Conservation (phyloP, 2,888 invertebrate species). For the Mesorhabditis spiculigera region DNA sequence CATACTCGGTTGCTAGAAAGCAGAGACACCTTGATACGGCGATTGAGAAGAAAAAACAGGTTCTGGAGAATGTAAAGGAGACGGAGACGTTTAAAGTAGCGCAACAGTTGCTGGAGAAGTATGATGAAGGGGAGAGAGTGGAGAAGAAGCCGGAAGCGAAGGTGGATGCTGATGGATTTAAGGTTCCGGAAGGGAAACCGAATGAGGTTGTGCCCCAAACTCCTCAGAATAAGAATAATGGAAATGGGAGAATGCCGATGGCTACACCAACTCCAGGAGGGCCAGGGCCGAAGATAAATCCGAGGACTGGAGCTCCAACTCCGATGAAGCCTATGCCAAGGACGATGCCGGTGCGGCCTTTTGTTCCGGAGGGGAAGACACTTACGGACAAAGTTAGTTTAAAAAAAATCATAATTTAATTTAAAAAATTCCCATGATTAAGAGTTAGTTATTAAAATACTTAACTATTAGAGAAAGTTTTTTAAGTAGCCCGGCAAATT, state of each 20-base stretch:
- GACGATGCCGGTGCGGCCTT: slow-evolving; percentile 17
- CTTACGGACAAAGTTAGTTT: slow-evolving; percentile 12
- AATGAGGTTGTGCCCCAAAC: neutral
- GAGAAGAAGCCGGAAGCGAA: neutral
- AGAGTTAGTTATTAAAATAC: too few species aligned
- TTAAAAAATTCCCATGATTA: neutral
- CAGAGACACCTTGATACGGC: slow-evolving; percentile 26
- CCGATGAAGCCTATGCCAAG: neutral
- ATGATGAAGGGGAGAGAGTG: slow-evolving; percentile 66
- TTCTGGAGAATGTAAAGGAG: slow-evolving; percentile 92
- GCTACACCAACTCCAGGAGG: slow-evolving; percentile 7
- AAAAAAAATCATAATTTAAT: slow-evolving; percentile 7
- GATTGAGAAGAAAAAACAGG: slow-evolving; percentile 60
- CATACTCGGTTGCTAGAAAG: neutral
- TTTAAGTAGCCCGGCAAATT: too few species aligned
- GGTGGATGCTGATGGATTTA: too few species aligned
- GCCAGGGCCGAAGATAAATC: neutral
- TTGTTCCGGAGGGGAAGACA: slow-evolving; percentile 12
- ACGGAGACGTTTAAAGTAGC: slow-evolving; percentile 92
- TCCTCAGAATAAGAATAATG: slow-evolving; percentile 2
- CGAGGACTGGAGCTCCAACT: neutral
- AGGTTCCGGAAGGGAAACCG: neutral
- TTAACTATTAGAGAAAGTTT: too few species aligned
- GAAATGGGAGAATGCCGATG: neutral
- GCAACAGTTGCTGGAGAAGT: slow-evolving; percentile 81